Evolutionary conservation across 2,113 vertebrate genomes (phyloP).

Genomic region (Gadus macrocephalus): DNA sequence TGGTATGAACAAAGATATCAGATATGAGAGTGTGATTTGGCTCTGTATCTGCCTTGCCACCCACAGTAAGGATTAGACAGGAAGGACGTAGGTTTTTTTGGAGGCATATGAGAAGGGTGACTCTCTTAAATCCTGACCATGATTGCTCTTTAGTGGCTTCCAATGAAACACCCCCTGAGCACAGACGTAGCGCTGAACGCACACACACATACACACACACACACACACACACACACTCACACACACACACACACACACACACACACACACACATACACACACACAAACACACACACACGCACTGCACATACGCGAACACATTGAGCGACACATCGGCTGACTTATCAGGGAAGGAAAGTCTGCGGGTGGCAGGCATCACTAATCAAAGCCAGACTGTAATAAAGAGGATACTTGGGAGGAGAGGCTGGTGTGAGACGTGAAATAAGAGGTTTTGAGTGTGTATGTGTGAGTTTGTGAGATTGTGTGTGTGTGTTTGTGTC

Average conservation of each 20-base stretch:
- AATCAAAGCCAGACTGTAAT: constrained; percentile 47
- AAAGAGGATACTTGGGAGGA: constrained; percentile 48
- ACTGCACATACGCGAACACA: background rate
- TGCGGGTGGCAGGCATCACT: constrained; percentile 46
- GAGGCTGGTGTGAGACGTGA: background rate
- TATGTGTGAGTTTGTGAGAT: too few species aligned
- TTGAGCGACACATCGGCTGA: constrained; percentile 23
- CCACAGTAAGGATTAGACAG: background rate
- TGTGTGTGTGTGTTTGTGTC: too few species aligned
- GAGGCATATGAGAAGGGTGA: background rate
- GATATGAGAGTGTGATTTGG: background rate
- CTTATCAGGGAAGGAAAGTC: constrained; percentile 27
- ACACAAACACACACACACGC: too few species aligned
- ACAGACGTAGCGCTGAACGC: too few species aligned
- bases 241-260: constrained; percentile 5
- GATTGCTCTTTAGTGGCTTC: constrained; percentile 14
- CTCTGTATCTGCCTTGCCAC: background rate
- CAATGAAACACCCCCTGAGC: constrained; percentile 4
- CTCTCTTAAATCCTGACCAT: background rate
- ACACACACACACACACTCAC: background rate
- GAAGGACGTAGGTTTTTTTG: background rate
- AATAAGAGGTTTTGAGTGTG: too few species aligned
- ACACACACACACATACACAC: background rate
- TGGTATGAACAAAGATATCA: background rate
- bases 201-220: background rate